Evolutionary conservation across 2,113 vertebrate species (phyloP).

Genomic region (Vulpes lagopus): DNA sequence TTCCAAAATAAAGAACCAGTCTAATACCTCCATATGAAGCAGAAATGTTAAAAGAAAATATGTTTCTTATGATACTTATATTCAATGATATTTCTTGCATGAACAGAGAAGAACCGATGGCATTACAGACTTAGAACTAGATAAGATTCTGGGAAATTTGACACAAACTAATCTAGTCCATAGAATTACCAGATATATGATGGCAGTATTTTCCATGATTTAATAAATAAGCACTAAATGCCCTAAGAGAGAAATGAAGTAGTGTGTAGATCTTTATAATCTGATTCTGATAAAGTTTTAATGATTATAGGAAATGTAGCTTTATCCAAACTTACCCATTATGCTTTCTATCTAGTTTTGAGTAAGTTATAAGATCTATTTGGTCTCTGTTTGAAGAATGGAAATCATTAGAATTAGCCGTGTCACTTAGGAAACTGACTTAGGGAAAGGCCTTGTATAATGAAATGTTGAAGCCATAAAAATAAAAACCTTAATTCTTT

Average conservation of each 20-base stretch:
- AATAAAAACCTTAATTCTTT: conserved; percentile 22
- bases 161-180: neutral
- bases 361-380: neutral
- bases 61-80: neutral
- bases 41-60: conserved; percentile 31
- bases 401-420: neutral
- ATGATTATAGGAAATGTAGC: neutral
- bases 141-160: conserved; percentile 26
- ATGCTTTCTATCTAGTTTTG: neutral
- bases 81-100: neutral
- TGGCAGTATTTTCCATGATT: neutral
- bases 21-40: neutral
- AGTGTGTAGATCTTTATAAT: neutral
- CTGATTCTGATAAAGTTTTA: conserved; percentile 29
- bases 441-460: neutral
- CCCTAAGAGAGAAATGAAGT: neutral
- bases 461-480: conserved; percentile 55
- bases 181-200: neutral
- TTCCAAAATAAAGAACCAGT: conserved; percentile 15
- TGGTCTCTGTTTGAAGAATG: conserved; percentile 22
- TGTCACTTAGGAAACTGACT: neutral
- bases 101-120: neutral
- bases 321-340: neutral
- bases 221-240: conserved; percentile 36
- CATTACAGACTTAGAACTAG: neutral